Evolutionary conservation across 2,113 vertebrate species (phyloP), one percentile per base, ranked within the genome.

Genomic region (Opisthocomus hoazin): DNA sequence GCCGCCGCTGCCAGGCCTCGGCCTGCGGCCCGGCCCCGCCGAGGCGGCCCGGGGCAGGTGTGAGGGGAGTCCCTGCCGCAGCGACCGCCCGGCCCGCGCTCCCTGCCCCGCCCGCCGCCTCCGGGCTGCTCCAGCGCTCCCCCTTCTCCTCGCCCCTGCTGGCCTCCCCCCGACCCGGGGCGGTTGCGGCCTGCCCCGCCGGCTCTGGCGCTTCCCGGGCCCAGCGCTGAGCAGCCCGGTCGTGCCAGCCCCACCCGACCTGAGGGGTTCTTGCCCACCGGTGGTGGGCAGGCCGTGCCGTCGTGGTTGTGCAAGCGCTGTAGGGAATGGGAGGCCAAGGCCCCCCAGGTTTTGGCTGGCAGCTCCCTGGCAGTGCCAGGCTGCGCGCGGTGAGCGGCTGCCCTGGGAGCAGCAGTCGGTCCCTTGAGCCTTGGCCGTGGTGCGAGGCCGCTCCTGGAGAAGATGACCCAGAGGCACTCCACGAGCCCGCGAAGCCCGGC

Each of bases 401-500:
- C 2, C 5, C 66, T 23, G 1, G 1, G 7, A 34, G 56, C 78
- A 2, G 82, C 46, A 2, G 43, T 26, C 22, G 1, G 24, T 15
- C 18, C 50, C 64, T 3, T 3, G 5, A 21, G 83, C 46, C 64
- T 3, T 15, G 45, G 71, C 0, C 2, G 5, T 18, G 1, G 50
- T 1, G 43, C 37, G 21, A 2, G 51, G 26, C 45, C 22, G 43
- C 3, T 54, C 37, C 65, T 5, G 48, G 26, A 1, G 45, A 36
- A 32, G 11, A 0, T 1, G 1, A 15, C 39, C 3, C 19, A 2
- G 6, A 17, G 30, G 3, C 9, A 2, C 22, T 20, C 34, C 24
- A 0, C 13, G 0, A 2, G 20, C 2, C 22, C 0, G 4, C 36
- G 0, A 2, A 48, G 37, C 50, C 15, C 15, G 18, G 51, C 29